Evolutionary conservation across 1,140 invertebrate species (phyloP).

Genomic region (Psilanteris sp.): DNA sequence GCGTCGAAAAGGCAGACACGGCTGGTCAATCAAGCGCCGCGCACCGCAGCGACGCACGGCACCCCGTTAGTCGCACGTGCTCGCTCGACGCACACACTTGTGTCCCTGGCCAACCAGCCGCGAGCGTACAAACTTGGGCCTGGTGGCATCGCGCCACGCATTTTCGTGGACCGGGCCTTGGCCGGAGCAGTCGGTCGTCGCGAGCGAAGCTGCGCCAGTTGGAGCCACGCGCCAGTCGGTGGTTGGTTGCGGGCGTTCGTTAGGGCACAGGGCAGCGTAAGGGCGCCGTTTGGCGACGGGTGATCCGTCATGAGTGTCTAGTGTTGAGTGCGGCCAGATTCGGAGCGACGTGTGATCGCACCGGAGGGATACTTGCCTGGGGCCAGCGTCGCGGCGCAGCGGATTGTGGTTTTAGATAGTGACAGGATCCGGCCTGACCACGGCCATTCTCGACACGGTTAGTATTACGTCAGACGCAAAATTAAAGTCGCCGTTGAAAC

Average conservation of each 20-base stretch:
- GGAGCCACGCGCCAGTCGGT: too few species aligned
- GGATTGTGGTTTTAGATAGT: constrained; percentile 76
- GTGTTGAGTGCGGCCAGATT: constrained; percentile 12
- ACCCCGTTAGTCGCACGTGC: constrained; percentile 77
- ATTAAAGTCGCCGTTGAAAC: too few species aligned
- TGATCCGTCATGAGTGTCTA: constrained; percentile 48
- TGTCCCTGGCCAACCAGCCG: constrained; percentile 64
- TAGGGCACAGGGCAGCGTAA: too few species aligned
- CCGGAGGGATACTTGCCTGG: constrained; percentile 7
- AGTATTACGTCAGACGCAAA: constrained; percentile 49
- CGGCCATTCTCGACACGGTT: constrained; percentile 81
- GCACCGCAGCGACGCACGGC: constrained; percentile 78
- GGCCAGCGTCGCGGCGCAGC: constrained; percentile 31
- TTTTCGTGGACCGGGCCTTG: too few species aligned
- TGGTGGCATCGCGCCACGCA: too few species aligned
- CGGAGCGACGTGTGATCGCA: neutral
- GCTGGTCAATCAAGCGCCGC: constrained; percentile 79
- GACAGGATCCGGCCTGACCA: constrained; percentile 79
- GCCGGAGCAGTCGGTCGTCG: too few species aligned
- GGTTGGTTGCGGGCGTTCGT: too few species aligned
- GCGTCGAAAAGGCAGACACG: constrained; percentile 77
- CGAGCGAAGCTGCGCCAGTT: too few species aligned
- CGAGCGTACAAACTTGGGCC: constrained; percentile 36
- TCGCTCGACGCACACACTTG: constrained; percentile 63
- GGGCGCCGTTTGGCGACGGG: too few species aligned